phyloP scores from a whole-genome alignment of 2,113 vertebrate species.

The Ursus arctos region DNA sequence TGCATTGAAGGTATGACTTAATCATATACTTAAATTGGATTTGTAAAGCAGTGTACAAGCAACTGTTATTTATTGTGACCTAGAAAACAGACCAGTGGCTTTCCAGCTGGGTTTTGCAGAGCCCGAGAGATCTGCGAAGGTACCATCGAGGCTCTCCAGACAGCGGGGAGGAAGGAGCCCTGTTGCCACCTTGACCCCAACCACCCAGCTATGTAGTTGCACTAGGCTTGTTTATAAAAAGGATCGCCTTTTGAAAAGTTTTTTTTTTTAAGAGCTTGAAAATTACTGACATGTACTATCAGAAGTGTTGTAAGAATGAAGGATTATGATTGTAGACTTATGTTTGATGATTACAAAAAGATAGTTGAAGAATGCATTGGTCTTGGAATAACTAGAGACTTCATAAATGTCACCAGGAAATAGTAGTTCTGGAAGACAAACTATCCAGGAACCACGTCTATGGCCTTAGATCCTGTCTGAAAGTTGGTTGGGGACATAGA shows the following conservation, averaged over 20 bases:
- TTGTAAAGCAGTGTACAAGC: not conserved
- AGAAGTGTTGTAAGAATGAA: not conserved
- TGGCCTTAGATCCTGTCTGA: not conserved
- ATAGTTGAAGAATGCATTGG: not conserved
- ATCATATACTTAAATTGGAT: not conserved
- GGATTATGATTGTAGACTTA: not conserved
- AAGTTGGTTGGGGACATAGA: not conserved
- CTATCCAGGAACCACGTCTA: not conserved
- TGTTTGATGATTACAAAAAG: not conserved
- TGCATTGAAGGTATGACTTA: not conserved
- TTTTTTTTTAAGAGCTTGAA: not conserved
- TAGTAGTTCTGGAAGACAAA: not conserved
- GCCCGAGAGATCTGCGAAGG: not conserved
- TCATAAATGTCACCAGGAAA: not conserved
- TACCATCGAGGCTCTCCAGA: not conserved
- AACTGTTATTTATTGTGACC: not conserved
- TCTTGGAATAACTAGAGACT: constrained; percentile 18
- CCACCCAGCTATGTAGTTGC: not conserved
- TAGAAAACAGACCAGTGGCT: not conserved
- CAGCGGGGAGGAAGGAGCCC: too few species aligned
- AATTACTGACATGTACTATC: not conserved
- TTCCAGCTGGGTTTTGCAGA: not conserved
- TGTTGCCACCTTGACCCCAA: not conserved
- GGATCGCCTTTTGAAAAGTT: not conserved
- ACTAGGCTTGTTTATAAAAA: not conserved